Evolutionary conservation across 2,113 vertebrate genomes (phyloP), one percentile per base, ranked within the genome.

Genomic region (Macquaria australasica): DNA sequence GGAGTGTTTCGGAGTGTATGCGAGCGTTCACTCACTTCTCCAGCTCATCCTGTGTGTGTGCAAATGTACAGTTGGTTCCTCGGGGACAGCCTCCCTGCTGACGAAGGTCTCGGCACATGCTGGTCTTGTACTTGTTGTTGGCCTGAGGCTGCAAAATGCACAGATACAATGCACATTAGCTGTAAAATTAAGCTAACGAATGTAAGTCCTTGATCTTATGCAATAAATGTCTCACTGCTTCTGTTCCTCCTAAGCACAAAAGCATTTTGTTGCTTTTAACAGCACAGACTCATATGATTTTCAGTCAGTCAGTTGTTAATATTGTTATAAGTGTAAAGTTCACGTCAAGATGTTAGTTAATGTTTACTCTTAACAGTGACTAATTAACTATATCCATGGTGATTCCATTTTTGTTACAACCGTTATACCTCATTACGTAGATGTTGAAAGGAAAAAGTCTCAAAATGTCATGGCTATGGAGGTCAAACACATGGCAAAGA

Each of bases 61-160:
- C 98, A 92, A 99, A 99, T 2, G 98, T 99, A 91, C 98, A 99
- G 91, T 97, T 99, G 90, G 96, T 96, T 95, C 98, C 98, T 90
- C 98, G 92, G 8, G 98, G 98, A 86, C 98, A 99, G 15, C 98
- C 98, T 10, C 98, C 97, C 93, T 98, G 98, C 86, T 98, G 98
- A 88, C 97, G 96, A 69, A 99, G 96, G 94, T 99, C 98, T 92
- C 98, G 94, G 92, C 98, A 99, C 98, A 99, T 98, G 87, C 98
- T 99, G 82, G 98, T 99, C 95, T 99, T 99, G 55, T 99, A 99
- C 91, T 99, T 99, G 95, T 97, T 99, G 91, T 99, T 99, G 79
- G 97, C 96, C 87, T 99, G 98, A 59, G 97, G 97, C 98, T 99
- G 93, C 16, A 60, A 62, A 83, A 71, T 7, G 8, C 56, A 87